A percentile compares a stretch with the other conserved stretches of the same genome.
Conservation (phyloP, 2,888 invertebrate genomes). For the Leucoptera coffeella region DNA sequence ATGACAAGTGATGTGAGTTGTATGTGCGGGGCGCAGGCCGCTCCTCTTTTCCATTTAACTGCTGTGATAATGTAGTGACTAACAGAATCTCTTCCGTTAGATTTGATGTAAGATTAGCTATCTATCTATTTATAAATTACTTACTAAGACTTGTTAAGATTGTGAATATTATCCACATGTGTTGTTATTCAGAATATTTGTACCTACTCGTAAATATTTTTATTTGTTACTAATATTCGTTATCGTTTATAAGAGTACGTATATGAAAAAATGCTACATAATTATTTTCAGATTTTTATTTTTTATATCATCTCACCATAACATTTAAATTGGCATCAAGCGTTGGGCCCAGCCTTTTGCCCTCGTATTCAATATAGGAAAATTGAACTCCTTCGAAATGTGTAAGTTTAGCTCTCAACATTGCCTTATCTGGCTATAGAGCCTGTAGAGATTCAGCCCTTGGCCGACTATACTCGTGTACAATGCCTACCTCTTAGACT, state of each 20-base stretch:
- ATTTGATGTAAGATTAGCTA: constrained; percentile 43
- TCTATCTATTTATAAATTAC: constrained; percentile 37
- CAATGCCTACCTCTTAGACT: too few relatives aligned
- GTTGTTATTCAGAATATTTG: constrained; percentile 36
- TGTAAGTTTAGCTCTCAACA: too few relatives aligned
- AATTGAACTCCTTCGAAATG: too few relatives aligned
- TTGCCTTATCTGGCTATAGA: too few relatives aligned
- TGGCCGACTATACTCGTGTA: too few relatives aligned
- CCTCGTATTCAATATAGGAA: too few relatives aligned
- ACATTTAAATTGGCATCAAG: too few relatives aligned
- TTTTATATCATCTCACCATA: constrained; percentile 43
- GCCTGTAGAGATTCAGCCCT: too few relatives aligned
- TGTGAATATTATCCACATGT: constrained; percentile 33
- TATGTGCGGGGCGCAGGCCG: too few relatives aligned
- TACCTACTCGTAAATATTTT: constrained; percentile 23
- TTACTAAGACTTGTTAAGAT: constrained; percentile 41
- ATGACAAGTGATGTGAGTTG: too few relatives aligned
- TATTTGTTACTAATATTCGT: constrained; percentile 34
- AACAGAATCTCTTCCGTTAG: constrained; percentile 44
- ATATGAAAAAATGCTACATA: constrained; percentile 49
- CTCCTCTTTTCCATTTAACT: constrained; percentile 37
- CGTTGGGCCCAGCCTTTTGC: too few relatives aligned
- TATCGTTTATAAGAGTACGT: constrained; percentile 33
- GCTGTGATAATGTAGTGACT: constrained; percentile 49
- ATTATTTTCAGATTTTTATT: constrained; percentile 53